A percentile compares a stretch with the other conserved stretches of the same genome.
Evolutionary conservation across 1,140 invertebrate species (phyloP).

Genomic region (Hylaeus volcanicus): DNA sequence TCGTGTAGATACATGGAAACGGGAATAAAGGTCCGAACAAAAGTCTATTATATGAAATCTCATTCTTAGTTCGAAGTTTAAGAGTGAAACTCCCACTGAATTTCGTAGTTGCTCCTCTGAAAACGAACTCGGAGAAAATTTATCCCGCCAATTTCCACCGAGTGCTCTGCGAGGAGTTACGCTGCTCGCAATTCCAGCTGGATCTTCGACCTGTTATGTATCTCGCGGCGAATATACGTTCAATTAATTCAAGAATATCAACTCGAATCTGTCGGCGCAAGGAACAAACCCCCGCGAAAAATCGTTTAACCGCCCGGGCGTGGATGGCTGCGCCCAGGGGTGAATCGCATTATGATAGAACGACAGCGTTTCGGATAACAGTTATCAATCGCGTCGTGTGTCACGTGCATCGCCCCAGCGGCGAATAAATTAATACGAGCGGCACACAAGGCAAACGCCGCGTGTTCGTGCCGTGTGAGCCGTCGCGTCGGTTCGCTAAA

Average conservation of each 20-base stretch:
- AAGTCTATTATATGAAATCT: not conserved
- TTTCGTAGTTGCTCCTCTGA: not conserved
- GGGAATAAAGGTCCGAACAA: not conserved
- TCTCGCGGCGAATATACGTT: not conserved
- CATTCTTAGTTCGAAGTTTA: not conserved
- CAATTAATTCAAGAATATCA: not conserved
- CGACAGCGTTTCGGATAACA: not conserved
- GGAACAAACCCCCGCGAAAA: not conserved
- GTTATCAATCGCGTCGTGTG: constrained; percentile 34
- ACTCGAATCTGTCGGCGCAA: not conserved
- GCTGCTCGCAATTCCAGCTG: not conserved
- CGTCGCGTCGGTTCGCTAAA: not conserved
- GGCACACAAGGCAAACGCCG: constrained; percentile 20
- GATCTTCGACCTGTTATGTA: not conserved
- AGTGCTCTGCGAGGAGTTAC: too few relatives aligned
- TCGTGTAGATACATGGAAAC: too few relatives aligned
- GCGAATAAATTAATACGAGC: constrained; percentile 30
- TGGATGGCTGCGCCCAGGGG: too few relatives aligned
- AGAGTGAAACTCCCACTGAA: not conserved
- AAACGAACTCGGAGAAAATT: too few relatives aligned
- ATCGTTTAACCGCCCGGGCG: not conserved
- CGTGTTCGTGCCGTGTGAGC: constrained; percentile 7
- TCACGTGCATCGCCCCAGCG: constrained; percentile 22
- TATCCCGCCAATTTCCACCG: too few relatives aligned
- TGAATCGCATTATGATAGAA: constrained; percentile 14